Conservation (phyloP, 2,888 invertebrate species). For the Philaethria dido region DNA sequence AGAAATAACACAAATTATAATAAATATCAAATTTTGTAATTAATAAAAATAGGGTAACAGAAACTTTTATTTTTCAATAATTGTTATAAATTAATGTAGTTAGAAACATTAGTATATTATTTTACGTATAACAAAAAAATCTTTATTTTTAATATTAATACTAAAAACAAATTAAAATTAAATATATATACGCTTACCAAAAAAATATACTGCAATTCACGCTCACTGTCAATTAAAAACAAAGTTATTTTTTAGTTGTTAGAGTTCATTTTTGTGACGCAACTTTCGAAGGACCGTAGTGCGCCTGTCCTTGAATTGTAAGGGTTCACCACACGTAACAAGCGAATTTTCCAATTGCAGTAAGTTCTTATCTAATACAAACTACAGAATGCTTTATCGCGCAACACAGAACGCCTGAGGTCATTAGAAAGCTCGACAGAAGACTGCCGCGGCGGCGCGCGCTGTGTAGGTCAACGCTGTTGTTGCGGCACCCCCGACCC, state of each 20-base stretch:
- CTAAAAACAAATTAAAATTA: background rate
- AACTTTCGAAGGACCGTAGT: conserved; percentile 52
- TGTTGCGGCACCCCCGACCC: conserved; percentile 81
- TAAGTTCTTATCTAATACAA: conserved; percentile 63
- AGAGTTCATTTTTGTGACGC: conserved; percentile 73
- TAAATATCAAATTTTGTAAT: too few species aligned
- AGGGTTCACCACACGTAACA: conserved; percentile 63
- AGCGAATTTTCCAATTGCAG: conserved; percentile 62
- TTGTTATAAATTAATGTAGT: too few species aligned
- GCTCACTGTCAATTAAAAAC: conserved; percentile 68
- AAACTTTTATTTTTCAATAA: too few species aligned
- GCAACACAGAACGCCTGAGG: conserved; percentile 79
- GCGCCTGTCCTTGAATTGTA: conserved; percentile 63
- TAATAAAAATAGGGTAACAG: too few species aligned
- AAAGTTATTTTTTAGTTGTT: conserved; percentile 65
- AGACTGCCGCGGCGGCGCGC: conserved; percentile 81
- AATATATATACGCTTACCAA: conserved; percentile 55
- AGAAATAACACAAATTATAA: too few species aligned
- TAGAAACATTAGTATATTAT: background rate
- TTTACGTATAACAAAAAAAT: background rate
- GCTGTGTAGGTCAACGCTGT: conserved; percentile 78
- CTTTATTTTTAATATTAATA: background rate
- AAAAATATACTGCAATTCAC: conserved; percentile 51
- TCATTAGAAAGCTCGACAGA: conserved; percentile 81
- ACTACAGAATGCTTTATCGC: conserved; percentile 62